Base-by-base conservation (phyloP, 1,140 invertebrate genomes). In the Polypedilum vanderplanki region DNA sequence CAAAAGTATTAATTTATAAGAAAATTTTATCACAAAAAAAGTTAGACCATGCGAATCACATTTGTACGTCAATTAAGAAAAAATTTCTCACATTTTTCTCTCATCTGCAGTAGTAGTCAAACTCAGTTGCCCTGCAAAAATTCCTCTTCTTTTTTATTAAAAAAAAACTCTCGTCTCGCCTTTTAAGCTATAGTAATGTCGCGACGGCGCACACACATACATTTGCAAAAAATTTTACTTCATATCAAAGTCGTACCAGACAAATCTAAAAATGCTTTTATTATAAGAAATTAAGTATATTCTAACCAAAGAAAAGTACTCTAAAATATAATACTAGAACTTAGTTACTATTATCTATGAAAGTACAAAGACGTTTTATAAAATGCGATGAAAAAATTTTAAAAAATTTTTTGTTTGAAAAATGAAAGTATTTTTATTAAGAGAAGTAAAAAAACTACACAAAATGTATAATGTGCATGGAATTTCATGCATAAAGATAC, bases 201-300 rank as follows among this genome's bases (percentile, higher is more conserved):
- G 65, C 65, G 65, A 70, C 65, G 65, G 65, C 65, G 65, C 65
- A 70, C 65, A 70, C 65, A 70, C 9, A 70, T 18, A 70, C 65
- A 22, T 18, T 10, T 22, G 65, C 17, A 70, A 57, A 57, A 18
- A 18, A 70, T 70, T 70, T 70, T 22, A 18, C 17, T 20, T 70
- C 65, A 70, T 70, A 70, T 70, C 65, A 70, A 70, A 70, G 20
- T 70, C 65, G 20, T 18, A 70, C 65, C 65, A 70, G 65, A 70
- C 65, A 70, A 70, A 70, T 70, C 65, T 70, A 9, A 22, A 70
- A 57, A 57, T 57, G 9, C 46, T 57, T 57, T 57, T 57, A n/a
- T 57, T 4, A 15, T 57, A n/a, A n/a, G 65, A 70, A 70, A 70
- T 18, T 18, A 70, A 67, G 17, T n/a, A 67, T 2, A 67, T 67